Conservation (phyloP, 2,113 vertebrate genomes). For the Trogon surrucura region DNA sequence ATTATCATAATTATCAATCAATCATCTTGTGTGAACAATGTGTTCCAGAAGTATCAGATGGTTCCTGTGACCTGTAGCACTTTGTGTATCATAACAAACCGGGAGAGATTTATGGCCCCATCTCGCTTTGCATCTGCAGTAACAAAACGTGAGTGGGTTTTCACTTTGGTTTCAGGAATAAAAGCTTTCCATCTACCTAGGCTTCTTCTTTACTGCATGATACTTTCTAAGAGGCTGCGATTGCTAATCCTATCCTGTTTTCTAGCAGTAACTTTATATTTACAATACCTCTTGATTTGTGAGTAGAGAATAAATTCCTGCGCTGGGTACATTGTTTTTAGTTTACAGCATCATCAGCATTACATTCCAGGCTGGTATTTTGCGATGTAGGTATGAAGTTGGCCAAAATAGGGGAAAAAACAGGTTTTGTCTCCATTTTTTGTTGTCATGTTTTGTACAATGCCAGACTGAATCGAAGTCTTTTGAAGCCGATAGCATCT, state of each 20-base stretch:
- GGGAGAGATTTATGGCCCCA: slow-evolving; percentile 83
- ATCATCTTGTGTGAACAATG: slow-evolving; percentile 83
- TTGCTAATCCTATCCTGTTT: not conserved
- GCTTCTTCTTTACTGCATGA: not conserved
- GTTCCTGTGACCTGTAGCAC: slow-evolving; percentile 88
- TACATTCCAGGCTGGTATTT: not conserved
- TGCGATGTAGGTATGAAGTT: not conserved
- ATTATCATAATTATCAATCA: slow-evolving; percentile 98
- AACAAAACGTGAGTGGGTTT: not conserved
- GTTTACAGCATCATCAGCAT: not conserved
- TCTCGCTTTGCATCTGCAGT: not conserved
- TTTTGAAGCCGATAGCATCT: slow-evolving; percentile 78
- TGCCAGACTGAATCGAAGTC: slow-evolving; percentile 71
- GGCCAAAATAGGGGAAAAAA: not conserved
- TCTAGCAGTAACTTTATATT: not conserved
- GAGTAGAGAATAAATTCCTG: not conserved
- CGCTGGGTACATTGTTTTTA: not conserved
- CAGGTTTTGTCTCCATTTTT: not conserved
- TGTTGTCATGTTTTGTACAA: slow-evolving; percentile 30
- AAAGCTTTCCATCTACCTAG: not conserved
- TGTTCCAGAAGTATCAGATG: slow-evolving; percentile 72
- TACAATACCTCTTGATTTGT: not conserved
- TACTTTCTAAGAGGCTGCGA: not conserved
- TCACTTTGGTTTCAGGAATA: not conserved
- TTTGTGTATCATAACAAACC: slow-evolving; percentile 84